phyloP scores from a whole-genome alignment of 2,113 vertebrate species.

The Rutilus rutilus region DNA sequence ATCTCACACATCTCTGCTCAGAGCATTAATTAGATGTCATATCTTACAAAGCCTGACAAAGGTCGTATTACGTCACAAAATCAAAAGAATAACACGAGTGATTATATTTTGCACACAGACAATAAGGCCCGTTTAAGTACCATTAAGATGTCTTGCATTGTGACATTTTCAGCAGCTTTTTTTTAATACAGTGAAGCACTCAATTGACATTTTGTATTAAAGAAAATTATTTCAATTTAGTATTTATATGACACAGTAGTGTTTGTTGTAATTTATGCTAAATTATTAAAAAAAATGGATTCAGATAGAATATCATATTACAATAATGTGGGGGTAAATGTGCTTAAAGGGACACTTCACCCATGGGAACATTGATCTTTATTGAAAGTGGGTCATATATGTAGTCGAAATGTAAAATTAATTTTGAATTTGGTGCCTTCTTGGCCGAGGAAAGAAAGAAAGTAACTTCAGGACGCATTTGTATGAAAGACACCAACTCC shows the following conservation, averaged over 20 bases:
- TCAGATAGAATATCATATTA: not conserved
- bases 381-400: no score
- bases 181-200: not conserved
- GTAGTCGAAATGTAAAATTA: no score
- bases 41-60: not conserved
- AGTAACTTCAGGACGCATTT: no score
- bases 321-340: not conserved
- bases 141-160: not conserved
- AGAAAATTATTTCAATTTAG: not conserved
- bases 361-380: no score
- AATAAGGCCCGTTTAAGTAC: not conserved
- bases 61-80: not conserved
- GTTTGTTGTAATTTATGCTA: not conserved
- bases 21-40: not conserved
- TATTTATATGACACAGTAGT: not conserved
- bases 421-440: no score
- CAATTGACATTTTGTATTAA: not conserved
- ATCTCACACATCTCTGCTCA: not conserved
- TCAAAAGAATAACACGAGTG: not conserved
- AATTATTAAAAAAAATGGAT: not conserved
- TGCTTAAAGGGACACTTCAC: no score
- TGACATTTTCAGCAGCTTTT: not conserved
- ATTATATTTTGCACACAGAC: not conserved
- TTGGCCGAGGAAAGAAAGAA: no score
- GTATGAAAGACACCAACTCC: no score